phyloP scores from a whole-genome alignment of 1,140 invertebrate genomes.

The Lutraria rhynchaena region DNA sequence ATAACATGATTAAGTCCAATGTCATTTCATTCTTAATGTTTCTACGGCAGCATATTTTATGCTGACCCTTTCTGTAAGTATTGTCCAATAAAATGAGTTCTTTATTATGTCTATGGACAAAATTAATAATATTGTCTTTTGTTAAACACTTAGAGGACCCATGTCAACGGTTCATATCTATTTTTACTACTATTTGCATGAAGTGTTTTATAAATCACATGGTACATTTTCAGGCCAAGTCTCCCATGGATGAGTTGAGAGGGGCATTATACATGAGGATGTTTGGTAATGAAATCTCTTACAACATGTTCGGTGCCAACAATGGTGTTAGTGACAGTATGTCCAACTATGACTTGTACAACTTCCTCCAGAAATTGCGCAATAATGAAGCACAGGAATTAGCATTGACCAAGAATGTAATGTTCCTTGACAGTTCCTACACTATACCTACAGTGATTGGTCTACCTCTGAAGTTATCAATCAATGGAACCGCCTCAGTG shows the following conservation, averaged over 20 bases:
- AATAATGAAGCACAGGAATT: constrained; percentile 75
- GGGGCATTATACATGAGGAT: constrained; percentile 80
- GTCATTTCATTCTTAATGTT: too few species aligned
- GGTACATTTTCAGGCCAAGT: constrained; percentile 39
- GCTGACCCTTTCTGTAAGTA: too few species aligned
- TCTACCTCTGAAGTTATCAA: constrained; percentile 90
- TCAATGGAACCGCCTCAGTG: constrained; percentile 92
- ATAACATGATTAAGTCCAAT: not conserved
- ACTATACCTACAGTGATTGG: constrained; percentile 91
- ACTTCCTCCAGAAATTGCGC: constrained; percentile 84
- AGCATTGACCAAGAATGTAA: constrained; percentile 85
- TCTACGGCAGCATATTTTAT: too few species aligned
- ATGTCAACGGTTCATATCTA: too few species aligned
- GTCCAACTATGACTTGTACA: constrained; percentile 72
- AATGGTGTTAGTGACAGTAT: constrained; percentile 73
- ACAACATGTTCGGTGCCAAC: constrained; percentile 83
- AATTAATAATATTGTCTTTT: too few species aligned
- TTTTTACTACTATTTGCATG: too few species aligned
- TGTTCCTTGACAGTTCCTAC: constrained; percentile 93
- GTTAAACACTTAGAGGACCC: too few species aligned
- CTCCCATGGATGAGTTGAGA: constrained; percentile 70
- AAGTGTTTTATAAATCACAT: too few species aligned
- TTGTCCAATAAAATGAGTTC: too few species aligned
- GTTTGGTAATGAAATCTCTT: constrained; percentile 82
- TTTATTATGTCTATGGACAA: too few species aligned